Evolutionary conservation across 1,140 invertebrate species (phyloP).

Genomic region (Neodiprion pinetum): DNA sequence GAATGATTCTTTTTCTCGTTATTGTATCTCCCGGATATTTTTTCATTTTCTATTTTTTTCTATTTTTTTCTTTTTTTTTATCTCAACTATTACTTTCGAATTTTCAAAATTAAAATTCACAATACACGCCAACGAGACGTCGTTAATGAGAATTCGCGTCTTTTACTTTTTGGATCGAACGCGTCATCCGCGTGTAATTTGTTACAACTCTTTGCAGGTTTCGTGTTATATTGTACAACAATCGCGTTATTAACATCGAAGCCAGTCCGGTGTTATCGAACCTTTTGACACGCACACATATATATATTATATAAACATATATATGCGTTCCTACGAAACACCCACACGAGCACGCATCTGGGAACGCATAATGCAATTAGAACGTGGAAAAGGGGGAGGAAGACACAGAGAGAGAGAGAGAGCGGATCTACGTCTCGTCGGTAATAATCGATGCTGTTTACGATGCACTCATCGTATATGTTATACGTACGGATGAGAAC

Average conservation of each 20-base stretch:
- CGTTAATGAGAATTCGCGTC: not conserved
- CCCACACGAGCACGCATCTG: not conserved
- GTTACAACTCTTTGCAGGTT: not conserved
- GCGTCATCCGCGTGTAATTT: not conserved
- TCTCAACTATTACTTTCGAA: no score
- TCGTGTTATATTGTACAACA: not conserved
- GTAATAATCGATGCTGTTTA: no score
- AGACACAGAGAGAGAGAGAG: not conserved
- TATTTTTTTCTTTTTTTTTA: no score
- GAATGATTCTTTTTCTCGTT: no score
- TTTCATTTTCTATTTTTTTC: no score
- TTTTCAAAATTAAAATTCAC: no score
- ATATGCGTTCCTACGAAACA: not conserved
- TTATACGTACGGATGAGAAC: not conserved
- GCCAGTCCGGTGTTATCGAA: not conserved
- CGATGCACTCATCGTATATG: no score
- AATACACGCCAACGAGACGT: not conserved
- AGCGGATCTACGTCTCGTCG: not conserved
- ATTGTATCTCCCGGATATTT: no score
- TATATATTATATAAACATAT: not conserved
- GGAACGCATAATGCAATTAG: not conserved
- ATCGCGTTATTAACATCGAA: not conserved
- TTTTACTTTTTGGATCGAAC: not conserved
- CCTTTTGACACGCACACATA: not conserved
- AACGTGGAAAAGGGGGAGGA: slow-evolving; percentile 16